Base-by-base conservation (phyloP, 2,797 vertebrate genomes). In the Mallotus villosus region DNA sequence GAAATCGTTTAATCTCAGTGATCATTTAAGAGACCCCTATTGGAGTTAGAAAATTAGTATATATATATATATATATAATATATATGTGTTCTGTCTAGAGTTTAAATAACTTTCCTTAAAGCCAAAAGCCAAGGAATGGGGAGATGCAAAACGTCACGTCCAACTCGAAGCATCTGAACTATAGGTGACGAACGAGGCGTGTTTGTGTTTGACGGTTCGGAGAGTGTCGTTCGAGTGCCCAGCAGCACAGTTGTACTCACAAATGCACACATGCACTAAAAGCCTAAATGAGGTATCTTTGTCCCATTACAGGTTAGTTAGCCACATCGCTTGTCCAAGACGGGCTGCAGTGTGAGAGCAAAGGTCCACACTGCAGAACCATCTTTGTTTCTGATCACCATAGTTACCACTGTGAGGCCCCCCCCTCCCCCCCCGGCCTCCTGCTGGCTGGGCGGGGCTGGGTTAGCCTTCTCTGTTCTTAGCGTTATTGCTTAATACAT, bases 401-500 rank as follows among this genome's bases (percentile, higher is more conserved):
- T 61, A 55, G 76, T 73, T 76, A 17, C 77, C 84, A 83, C 84
- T 85, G 81, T 84, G 84, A 82, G 81, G 72, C 81, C 74, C 41
- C 19, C 12, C 5, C 5, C 16, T 66, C 70, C 59, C 22, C 59
- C 22, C 62, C 24, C 19, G 74, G 73, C 66, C 0, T 0, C 34
- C 71, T 19, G 14, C 19, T 67, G 32, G 66, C 66, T 58, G 9
- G 66, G 53, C 73, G 21, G 0, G 68, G 68, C 27, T 68, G 60
- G 34, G 74, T 74, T 9, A 14, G 71, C 72, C 65, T 79, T 60
- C 75, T 74, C 74, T 17, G 6, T 80, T 53, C 60, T 81, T 77
- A 76, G 51, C 66, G 57, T 57, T 76, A 76, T 69, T 63, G 76
- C 85, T 90, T 88, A 85, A 87, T 85, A 92, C 92, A 94, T 94